Evolutionary conservation across 2,888 invertebrate species (phyloP).

Genomic region (Brenthis daphne): DNA sequence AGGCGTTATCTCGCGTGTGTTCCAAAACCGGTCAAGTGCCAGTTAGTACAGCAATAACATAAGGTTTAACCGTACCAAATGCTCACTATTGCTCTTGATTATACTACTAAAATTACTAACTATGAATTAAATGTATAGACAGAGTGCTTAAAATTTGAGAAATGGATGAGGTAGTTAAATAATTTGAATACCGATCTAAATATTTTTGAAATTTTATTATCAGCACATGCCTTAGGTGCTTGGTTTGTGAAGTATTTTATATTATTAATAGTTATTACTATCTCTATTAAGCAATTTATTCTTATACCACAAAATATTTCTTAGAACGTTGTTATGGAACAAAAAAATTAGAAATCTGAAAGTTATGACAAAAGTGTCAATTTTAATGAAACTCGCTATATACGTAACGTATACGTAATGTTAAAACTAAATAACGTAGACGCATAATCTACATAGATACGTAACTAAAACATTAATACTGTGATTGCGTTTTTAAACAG

Average conservation of each 20-base stretch:
- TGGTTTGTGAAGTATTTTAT: neutral
- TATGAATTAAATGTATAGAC: conserved; percentile 14
- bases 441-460: conserved; percentile 40
- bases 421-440: conserved; percentile 25
- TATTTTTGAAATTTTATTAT: conserved; percentile 18
- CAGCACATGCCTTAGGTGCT: neutral
- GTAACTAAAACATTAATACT: conserved; percentile 64
- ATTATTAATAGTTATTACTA: neutral
- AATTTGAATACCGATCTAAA: conserved; percentile 18
- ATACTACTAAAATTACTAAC: conserved; percentile 15
- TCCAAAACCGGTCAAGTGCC: conserved; percentile 41
- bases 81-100: conserved; percentile 37
- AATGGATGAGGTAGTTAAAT: conserved; percentile 6
- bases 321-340: too few species aligned
- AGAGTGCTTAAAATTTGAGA: conserved; percentile 5
- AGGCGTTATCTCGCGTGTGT: conserved; percentile 42
- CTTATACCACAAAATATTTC: neutral
- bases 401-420: conserved; percentile 1
- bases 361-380: neutral
- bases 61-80: conserved; percentile 38
- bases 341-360: neutral
- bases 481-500: conserved; percentile 73
- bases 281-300: neutral
- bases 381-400: neutral
- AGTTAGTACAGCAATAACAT: conserved; percentile 35